phyloP scores from a whole-genome alignment of 1,140 invertebrate genomes.

The Arctopsyche grandis region DNA sequence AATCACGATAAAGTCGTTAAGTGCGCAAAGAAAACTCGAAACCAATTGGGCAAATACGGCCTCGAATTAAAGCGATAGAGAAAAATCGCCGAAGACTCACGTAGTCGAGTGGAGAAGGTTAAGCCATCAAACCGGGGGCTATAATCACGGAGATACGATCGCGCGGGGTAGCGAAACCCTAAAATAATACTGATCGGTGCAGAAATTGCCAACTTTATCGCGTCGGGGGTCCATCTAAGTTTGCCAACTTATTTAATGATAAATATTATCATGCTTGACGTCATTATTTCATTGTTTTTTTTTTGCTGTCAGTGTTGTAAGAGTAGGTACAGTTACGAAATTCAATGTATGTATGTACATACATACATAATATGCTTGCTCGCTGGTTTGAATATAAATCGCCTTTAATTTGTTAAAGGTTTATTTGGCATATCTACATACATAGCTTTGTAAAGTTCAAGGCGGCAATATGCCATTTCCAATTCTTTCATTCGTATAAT shows the following conservation, averaged over 20 bases:
- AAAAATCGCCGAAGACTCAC: conserved; percentile 30
- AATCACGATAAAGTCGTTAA: conserved; percentile 38
- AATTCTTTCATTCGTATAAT: not conserved
- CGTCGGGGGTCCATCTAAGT: not conserved
- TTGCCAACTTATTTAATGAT: not conserved
- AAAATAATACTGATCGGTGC: not conserved
- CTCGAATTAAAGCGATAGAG: conserved; percentile 33
- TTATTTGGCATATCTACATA: not conserved
- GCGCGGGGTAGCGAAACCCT: conserved; percentile 14
- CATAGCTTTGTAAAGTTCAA: conserved; percentile 6
- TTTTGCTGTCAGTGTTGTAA: too few relatives aligned
- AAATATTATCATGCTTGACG: not conserved
- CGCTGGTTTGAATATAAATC: conserved; percentile 11
- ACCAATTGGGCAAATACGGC: conserved; percentile 29
- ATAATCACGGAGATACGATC: conserved; percentile 41
- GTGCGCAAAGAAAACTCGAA: conserved; percentile 12
- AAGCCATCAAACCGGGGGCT: conserved; percentile 37
- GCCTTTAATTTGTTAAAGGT: not conserved
- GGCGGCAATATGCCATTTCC: not conserved
- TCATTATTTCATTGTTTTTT: too few relatives aligned
- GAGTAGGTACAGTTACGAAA: not conserved
- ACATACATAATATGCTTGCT: too few relatives aligned
- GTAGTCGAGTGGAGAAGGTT: not conserved
- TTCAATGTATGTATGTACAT: not conserved
- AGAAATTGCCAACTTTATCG: conserved; percentile 14